Evolutionary conservation across 1,140 invertebrate genomes (phyloP).

Genomic region (Rhizoglyphus robini): DNA sequence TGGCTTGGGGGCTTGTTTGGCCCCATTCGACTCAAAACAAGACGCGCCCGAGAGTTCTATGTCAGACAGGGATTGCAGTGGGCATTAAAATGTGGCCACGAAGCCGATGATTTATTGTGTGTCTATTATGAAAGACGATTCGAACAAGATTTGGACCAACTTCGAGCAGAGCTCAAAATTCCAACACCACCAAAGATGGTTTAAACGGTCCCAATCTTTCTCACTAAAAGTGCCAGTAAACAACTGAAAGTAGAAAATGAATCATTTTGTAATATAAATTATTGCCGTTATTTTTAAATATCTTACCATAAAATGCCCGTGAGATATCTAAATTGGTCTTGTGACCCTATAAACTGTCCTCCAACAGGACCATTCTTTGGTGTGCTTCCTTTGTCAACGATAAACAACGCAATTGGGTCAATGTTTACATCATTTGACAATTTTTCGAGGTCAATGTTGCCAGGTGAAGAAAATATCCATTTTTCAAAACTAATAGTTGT

Average conservation of each 20-base stretch:
- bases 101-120: slow-evolving; percentile 58
- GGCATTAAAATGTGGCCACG: slow-evolving; percentile 64
- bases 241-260: too few species aligned
- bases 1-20: slow-evolving; percentile 71
- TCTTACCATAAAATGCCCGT: too few species aligned
- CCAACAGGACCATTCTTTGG: background rate
- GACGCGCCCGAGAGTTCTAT: slow-evolving; percentile 65
- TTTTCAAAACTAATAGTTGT: background rate
- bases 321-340: too few species aligned
- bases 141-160: slow-evolving; percentile 68
- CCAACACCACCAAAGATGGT: background rate
- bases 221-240: too few species aligned
- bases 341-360: background rate
- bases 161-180: slow-evolving; percentile 45
- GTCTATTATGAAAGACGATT: slow-evolving; percentile 87
- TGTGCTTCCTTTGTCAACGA: background rate
- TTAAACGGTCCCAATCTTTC: background rate
- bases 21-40: slow-evolving; percentile 54
- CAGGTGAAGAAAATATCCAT: background rate
- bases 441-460: background rate
- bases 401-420: background rate
- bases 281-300: too few species aligned
- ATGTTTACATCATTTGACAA: background rate
- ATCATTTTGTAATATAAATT: too few species aligned
- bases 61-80: slow-evolving; percentile 65